These are phyloP conservation scores for Pseudococcus viburni DNA, from an alignment of 2,888 invertebrate species.

Conservation along the genomic window DNA sequence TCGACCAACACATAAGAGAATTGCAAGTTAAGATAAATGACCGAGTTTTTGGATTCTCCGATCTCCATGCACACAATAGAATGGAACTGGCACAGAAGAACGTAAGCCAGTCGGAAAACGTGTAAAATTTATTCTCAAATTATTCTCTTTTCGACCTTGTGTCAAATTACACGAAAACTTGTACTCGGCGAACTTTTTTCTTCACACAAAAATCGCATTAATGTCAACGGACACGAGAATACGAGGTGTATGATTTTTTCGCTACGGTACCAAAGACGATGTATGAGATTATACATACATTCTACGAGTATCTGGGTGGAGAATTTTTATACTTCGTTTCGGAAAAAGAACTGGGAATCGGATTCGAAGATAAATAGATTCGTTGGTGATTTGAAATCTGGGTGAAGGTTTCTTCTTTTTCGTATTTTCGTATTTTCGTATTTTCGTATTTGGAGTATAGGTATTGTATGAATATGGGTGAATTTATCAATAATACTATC, in stretches of 20 bases:
- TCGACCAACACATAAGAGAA: slow-evolving; percentile 32
- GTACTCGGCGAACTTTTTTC: background rate
- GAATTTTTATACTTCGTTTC: background rate
- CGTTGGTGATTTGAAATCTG: background rate
- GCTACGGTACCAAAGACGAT: background rate
- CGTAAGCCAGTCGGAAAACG: background rate
- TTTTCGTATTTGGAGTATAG: too few species aligned
- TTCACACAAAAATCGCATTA: background rate
- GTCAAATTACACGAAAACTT: background rate
- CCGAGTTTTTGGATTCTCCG: slow-evolving; percentile 4
- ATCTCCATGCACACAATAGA: background rate
- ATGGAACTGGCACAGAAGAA: background rate
- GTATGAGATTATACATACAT: background rate
- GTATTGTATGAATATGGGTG: too few species aligned
- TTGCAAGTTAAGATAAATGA: slow-evolving; percentile 19
- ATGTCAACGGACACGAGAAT: background rate
- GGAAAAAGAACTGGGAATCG: background rate
- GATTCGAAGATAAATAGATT: background rate
- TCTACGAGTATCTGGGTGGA: background rate
- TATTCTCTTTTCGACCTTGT: background rate
- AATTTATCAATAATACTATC: too few species aligned
- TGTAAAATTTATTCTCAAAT: background rate
- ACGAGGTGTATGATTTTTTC: background rate
- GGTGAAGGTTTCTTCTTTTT: background rate
- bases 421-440: too few species aligned